phyloP scores from a whole-genome alignment of 1,140 invertebrate genomes.

The Pristionchus pacificus region DNA sequence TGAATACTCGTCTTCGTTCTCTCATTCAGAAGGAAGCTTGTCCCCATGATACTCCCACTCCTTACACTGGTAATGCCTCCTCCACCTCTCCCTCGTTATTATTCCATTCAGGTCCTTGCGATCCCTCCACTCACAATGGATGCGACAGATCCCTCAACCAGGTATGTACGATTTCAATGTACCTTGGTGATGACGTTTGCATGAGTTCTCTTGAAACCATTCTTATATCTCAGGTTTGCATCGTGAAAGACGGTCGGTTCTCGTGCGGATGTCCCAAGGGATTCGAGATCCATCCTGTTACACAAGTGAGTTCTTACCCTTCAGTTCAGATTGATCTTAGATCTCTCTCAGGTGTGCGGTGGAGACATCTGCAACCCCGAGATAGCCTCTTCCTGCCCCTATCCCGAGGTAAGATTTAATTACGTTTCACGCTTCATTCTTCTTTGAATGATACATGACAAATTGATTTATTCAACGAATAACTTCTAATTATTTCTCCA shows the following conservation, averaged over 20 bases:
- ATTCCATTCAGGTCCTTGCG: conserved; percentile 35
- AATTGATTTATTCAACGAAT: conserved; percentile 43
- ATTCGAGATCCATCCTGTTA: conserved; percentile 51
- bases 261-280: conserved; percentile 43
- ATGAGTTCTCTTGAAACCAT: too few relatives aligned
- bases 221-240: too few relatives aligned
- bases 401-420: conserved; percentile 28
- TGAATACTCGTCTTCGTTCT: conserved; percentile 53
- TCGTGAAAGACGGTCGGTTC: conserved; percentile 11
- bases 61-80: neutral
- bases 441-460: conserved; percentile 6
- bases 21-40: conserved; percentile 54
- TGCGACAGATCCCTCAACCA: conserved; percentile 52
- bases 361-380: conserved; percentile 55
- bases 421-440: neutral
- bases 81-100: neutral
- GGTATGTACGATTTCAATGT: conserved; percentile 33
- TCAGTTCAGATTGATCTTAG: neutral
- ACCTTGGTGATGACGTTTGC: neutral
- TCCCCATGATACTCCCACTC: conserved; percentile 31
- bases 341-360: conserved; percentile 42
- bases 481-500: conserved; percentile 33
- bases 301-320: conserved; percentile 15
- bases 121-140: conserved; percentile 48
- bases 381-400: conserved; percentile 31